phyloP scores from a whole-genome alignment of 2,888 invertebrate species.

The Pseudococcus jackbeardsleyi region DNA sequence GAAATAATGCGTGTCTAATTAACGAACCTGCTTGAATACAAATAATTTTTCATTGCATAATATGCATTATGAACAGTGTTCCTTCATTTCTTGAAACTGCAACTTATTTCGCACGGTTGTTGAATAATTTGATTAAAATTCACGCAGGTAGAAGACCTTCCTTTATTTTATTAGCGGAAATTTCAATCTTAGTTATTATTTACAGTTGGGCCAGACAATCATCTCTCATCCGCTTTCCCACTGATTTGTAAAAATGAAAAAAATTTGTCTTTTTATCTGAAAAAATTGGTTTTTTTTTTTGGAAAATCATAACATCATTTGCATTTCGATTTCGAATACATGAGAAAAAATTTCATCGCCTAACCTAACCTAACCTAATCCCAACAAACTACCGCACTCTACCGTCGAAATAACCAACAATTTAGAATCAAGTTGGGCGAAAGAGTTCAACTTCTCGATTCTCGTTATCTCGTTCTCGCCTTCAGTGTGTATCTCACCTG shows the following conservation, averaged over 20 bases:
- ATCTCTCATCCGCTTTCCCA: too few species aligned
- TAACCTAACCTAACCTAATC: too few species aligned
- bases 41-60: neutral
- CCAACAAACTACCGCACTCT: too few species aligned
- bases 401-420: neutral
- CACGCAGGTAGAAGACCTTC: neutral
- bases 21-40: neutral
- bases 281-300: too few species aligned
- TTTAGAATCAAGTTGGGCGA: neutral
- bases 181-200: too few species aligned
- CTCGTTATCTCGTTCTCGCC: neutral
- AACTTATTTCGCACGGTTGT: neutral
- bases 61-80: neutral
- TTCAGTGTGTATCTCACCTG: neutral
- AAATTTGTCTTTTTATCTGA: too few species aligned
- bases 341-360: too few species aligned
- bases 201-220: too few species aligned
- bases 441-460: neutral
- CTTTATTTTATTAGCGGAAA: too few species aligned
- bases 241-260: too few species aligned
- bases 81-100: neutral
- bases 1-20: neutral
- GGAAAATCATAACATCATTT: too few species aligned
- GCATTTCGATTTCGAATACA: too few species aligned
- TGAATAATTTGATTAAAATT: neutral